A percentile compares a stretch with the other conserved stretches of the same genome.
Conservation (phyloP, 2,888 invertebrate genomes). For the Lasioglossum pauxillum region DNA sequence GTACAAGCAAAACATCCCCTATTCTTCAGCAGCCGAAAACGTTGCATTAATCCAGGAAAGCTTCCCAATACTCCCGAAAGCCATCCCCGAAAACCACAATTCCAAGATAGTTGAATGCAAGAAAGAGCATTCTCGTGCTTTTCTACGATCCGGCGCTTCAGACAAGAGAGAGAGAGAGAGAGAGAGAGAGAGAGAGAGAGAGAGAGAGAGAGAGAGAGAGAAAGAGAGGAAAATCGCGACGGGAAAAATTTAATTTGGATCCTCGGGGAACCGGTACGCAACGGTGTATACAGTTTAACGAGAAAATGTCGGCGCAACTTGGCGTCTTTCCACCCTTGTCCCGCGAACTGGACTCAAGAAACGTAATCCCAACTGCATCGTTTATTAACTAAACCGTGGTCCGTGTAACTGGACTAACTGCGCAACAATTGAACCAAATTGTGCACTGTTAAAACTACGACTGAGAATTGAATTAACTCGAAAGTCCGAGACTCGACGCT, state of each 20-base stretch:
- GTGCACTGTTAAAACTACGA: background rate
- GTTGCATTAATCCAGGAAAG: slow-evolving; percentile 4
- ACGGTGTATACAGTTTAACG: slow-evolving; percentile 4
- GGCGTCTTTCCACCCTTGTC: slow-evolving; percentile 13
- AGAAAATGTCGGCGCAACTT: slow-evolving; percentile 1
- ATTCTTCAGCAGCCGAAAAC: background rate
- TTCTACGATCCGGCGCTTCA: background rate
- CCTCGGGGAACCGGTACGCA: slow-evolving; percentile 22
- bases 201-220: too few relatives aligned
- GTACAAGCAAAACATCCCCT: background rate
- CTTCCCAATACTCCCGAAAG: background rate
- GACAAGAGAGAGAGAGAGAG: background rate
- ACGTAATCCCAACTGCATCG: slow-evolving; percentile 10
- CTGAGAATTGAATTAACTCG: slow-evolving; percentile 4
- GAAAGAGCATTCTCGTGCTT: background rate
- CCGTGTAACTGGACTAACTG: background rate
- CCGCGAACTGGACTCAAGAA: background rate
- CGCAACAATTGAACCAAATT: background rate
- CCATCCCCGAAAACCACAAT: background rate
- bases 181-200: too few relatives aligned
- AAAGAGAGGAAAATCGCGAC: background rate
- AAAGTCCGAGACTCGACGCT: background rate
- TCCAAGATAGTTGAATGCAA: background rate
- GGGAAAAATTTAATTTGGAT: slow-evolving; percentile 37
- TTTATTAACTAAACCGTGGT: slow-evolving; percentile 36